These are phyloP conservation scores for Monoplex corrugatus DNA, from an alignment of 2,888 invertebrate genomes.

Conservation along the genomic window DNA sequence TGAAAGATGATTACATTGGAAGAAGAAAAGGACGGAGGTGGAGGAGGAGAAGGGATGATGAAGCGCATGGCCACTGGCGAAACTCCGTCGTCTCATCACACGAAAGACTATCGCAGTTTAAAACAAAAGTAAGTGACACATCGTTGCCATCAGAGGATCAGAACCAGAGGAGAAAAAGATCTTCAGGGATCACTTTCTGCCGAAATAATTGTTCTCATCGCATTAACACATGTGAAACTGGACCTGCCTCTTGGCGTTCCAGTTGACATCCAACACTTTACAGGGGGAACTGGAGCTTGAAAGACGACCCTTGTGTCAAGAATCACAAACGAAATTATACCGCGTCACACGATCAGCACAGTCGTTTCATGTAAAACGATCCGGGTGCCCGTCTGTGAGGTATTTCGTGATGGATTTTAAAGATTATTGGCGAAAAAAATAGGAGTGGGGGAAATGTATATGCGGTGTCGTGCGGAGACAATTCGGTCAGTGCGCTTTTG, in stretches of 20 bases:
- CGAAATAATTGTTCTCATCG: neutral
- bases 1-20: slow-evolving; percentile 5
- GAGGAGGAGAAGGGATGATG: no score
- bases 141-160: neutral
- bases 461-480: neutral
- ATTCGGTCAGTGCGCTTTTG: neutral
- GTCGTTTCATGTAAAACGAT: neutral
- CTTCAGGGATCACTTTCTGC: neutral
- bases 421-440: neutral
- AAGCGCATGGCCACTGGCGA: no score
- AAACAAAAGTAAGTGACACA: neutral
- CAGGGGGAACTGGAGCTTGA: neutral
- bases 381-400: neutral
- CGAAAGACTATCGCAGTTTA: neutral
- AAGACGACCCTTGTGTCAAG: neutral
- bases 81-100: slow-evolving; percentile 20
- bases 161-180: neutral
- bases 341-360: neutral
- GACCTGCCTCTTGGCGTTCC: neutral
- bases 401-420: neutral
- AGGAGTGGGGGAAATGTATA: neutral
- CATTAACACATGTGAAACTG: slow-evolving; percentile 26
- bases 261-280: neutral
- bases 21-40: no score
- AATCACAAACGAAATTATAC: neutral